Conservation (phyloP, 1,140 invertebrate genomes). For the Ruditapes philippinarum region DNA sequence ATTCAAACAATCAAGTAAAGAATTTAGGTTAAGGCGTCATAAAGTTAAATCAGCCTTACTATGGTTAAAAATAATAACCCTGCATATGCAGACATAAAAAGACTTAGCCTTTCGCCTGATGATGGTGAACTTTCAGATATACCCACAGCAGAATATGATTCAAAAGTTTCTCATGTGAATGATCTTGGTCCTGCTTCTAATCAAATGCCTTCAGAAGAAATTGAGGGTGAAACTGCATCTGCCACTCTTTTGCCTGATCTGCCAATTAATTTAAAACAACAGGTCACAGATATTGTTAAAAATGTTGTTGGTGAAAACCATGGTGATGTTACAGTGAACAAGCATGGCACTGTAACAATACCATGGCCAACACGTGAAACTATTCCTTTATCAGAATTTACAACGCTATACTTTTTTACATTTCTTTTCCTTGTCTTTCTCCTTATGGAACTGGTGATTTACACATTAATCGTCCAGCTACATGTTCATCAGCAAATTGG, state of each 20-base stretch:
- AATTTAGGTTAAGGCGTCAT: slow-evolving; percentile 43
- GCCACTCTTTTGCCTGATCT: neutral
- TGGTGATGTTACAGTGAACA: neutral
- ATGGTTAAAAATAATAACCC: slow-evolving; percentile 66
- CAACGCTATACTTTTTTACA: slow-evolving; percentile 43
- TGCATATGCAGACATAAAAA: slow-evolving; percentile 54
- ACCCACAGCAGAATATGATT: neutral
- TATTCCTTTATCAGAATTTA: slow-evolving; percentile 33
- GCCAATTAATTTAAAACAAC: too few species aligned
- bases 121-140: neutral
- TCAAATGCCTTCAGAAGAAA: neutral
- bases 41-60: slow-evolving; percentile 53
- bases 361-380: slow-evolving; percentile 32
- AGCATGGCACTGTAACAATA: neutral
- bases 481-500: neutral
- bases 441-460: slow-evolving; percentile 24
- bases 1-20: slow-evolving; percentile 56
- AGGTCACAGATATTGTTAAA: too few species aligned
- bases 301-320: too few species aligned
- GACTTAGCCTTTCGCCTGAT: too few species aligned
- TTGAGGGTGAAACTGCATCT: neutral
- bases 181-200: neutral
- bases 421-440: slow-evolving; percentile 25
- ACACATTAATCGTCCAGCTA: neutral
- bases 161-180: neutral